Evolutionary conservation across 2,797 vertebrate genomes (phyloP).

Genomic region (Sternarchorhynchus goeldii): DNA sequence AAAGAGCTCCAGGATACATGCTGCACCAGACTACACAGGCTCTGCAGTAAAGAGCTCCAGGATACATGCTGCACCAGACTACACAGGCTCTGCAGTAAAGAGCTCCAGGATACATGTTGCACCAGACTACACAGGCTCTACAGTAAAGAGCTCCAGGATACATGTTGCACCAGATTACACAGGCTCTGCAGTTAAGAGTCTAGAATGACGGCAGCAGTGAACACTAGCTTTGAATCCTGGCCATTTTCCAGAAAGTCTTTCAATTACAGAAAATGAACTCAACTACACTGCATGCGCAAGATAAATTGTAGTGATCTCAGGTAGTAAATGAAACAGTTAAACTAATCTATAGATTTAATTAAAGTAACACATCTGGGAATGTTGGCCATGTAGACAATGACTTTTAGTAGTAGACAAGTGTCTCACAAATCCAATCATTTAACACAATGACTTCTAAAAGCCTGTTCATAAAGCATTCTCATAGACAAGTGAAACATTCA

Average conservation of each 20-base stretch:
- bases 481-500: conserved; percentile 52
- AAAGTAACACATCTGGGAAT: conserved; percentile 77
- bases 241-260: conserved; percentile 77
- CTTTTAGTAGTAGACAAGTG: conserved; percentile 60
- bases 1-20: conserved; percentile 4
- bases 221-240: conserved; percentile 74
- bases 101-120: conserved; percentile 7
- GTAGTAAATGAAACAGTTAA: conserved; percentile 76
- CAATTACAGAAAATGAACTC: conserved; percentile 80
- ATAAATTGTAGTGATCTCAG: conserved; percentile 73
- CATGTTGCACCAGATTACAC: conserved; percentile 24
- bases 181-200: conserved; percentile 32
- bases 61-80: neutral
- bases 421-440: conserved; percentile 57
- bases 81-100: no score
- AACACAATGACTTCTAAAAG: conserved; percentile 63
- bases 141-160: neutral
- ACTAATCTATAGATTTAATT: conserved; percentile 82
- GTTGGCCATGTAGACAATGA: conserved; percentile 57
- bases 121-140: no score
- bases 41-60: no score
- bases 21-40: no score
- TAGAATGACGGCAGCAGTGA: conserved; percentile 62
- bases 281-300: conserved; percentile 66
- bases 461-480: conserved; percentile 56